Conservation (phyloP, 2,113 vertebrate species). For the Thalassarche chlororhynchos region DNA sequence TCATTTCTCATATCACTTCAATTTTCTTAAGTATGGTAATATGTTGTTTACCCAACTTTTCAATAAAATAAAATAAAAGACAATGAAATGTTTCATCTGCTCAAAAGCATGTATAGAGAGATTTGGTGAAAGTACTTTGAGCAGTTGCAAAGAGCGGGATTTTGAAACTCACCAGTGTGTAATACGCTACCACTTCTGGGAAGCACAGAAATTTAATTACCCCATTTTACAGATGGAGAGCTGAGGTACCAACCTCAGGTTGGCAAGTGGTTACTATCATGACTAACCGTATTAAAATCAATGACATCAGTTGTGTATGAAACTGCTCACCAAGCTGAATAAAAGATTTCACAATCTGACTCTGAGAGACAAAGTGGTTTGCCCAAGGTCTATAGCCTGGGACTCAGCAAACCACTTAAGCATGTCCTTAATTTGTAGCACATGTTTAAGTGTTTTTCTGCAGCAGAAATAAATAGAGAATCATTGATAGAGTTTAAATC, state of each 20-base stretch:
- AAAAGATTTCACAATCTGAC: conserved; percentile 19
- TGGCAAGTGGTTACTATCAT: not conserved
- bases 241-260: not conserved
- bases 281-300: not conserved
- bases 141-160: not conserved
- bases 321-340: not conserved
- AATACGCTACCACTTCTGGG: not conserved
- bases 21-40: not conserved
- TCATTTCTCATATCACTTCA: not conserved
- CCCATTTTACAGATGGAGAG: not conserved
- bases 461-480: conserved; percentile 12
- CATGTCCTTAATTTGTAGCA: conserved; percentile 25
- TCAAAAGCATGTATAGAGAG: not conserved
- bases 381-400: not conserved
- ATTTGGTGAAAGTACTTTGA: not conserved
- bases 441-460: conserved; percentile 17
- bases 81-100: not conserved
- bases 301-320: not conserved
- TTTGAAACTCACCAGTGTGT: not conserved
- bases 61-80: not conserved
- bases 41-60: not conserved
- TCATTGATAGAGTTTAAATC: not conserved
- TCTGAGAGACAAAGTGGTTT: conserved; percentile 1
- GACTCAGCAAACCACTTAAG: conserved; percentile 24
- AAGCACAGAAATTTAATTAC: not conserved